Conservation (phyloP, 2,888 invertebrate genomes). For the Andrena chrysosceles region DNA sequence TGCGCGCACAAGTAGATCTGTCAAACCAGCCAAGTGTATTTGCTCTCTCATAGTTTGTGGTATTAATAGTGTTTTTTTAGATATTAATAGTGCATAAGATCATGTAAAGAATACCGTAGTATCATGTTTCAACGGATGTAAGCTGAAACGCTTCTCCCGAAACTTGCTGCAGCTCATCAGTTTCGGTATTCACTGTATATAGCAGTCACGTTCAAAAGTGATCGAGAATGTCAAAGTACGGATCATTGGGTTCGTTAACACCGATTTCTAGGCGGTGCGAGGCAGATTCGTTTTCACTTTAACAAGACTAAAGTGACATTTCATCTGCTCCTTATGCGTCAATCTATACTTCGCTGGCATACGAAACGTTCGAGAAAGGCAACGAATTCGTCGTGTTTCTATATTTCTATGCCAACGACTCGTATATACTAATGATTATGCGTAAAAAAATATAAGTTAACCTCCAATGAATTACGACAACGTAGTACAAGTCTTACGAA, state of each 20-base stretch:
- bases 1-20: constrained; percentile 49
- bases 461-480: constrained; percentile 37
- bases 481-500: background rate
- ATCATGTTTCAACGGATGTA: background rate
- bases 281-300: background rate
- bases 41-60: constrained; percentile 46
- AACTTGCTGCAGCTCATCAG: constrained; percentile 2
- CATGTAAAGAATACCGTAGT: constrained; percentile 30
- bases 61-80: constrained; percentile 41
- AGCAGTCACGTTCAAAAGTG: constrained; percentile 6
- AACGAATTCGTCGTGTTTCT: constrained; percentile 40
- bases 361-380: constrained; percentile 20
- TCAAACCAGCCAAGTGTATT: constrained; percentile 50
- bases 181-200: constrained; percentile 3
- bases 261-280: constrained; percentile 3
- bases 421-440: constrained; percentile 13
- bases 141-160: background rate
- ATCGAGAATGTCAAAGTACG: constrained; percentile 41
- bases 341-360: constrained; percentile 21
- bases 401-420: constrained; percentile 5
- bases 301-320: background rate
- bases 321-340: background rate
- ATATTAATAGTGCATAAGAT: constrained; percentile 23
- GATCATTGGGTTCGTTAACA: constrained; percentile 40
- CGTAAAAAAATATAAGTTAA: constrained; percentile 42